Evolutionary conservation across 2,888 invertebrate genomes (phyloP).

Genomic region (Tanytarsus gracilentus): DNA sequence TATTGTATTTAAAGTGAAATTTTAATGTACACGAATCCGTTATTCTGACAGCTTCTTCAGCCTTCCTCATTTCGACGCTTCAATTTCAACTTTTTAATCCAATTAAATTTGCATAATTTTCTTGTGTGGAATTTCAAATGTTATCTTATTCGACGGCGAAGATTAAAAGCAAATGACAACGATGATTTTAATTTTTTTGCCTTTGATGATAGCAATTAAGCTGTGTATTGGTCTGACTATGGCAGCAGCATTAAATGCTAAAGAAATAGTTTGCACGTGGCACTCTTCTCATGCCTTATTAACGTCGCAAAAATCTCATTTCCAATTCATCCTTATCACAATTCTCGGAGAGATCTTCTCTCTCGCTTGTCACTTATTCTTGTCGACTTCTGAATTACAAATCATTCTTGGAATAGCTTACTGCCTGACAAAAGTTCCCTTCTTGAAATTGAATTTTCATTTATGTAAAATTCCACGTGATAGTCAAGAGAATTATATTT

Average conservation of each 20-base stretch:
- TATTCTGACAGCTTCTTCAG: no score
- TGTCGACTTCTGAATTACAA: background rate
- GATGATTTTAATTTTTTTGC: background rate
- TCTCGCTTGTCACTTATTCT: no score
- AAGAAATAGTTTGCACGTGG: slow-evolving; percentile 9
- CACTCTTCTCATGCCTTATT: background rate
- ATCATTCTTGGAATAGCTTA: background rate
- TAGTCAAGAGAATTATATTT: no score
- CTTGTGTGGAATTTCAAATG: background rate
- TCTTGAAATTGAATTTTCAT: slow-evolving; percentile 6
- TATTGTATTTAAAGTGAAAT: no score
- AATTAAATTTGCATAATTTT: background rate
- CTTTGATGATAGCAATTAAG: background rate
- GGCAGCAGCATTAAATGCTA: background rate
- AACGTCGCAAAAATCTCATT: background rate
- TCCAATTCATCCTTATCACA: background rate
- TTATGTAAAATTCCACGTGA: slow-evolving; percentile 1
- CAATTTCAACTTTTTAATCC: background rate
- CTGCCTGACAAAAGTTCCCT: no score
- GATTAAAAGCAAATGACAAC: background rate
- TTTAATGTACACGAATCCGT: no score
- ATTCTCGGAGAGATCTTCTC: background rate
- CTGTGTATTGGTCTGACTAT: no score
- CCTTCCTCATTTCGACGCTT: no score
- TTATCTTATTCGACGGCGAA: background rate